Base-by-base conservation (phyloP, 2,797 vertebrate genomes). In the Moxostoma hubbsi region DNA sequence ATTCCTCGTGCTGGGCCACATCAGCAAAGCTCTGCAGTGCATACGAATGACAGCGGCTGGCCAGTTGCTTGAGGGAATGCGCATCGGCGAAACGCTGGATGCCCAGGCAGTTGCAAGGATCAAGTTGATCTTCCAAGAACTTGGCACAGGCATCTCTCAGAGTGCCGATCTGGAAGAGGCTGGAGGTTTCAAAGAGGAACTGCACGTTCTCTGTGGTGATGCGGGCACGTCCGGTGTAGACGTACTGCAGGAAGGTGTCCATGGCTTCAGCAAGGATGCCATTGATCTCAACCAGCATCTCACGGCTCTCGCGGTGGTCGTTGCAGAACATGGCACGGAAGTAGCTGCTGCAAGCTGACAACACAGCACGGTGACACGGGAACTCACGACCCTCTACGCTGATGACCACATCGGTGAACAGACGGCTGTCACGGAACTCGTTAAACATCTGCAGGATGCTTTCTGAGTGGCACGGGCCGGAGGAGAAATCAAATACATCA, bases 241-340 rank as follows among this genome's bases (percentile, higher is more conserved):
- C 97, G 0, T 97, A 99, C 86, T 95, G 94, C 76, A 99, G 86
- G 89, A 99, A 99, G 83, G 95, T 97, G 89, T 99, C 97, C 97
- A 99, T 99, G 6, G 97, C 97, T 84, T 98, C 96, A 0, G 96
- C 95, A 43, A 96, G 93, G 87, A 99, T 98, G 81, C 98, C 98
- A 0, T 99, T 99, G 92, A 99, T 99, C 92, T 99, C 97, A 58
- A 99, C 97, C 72, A 98, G 77, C 97, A 99, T 99, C 90, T 98
- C 97, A 0, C 96, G 92, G 90, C 98, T 99, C 89, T 99, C 98
- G 0, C 97, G 91, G 85, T 98, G 97, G 86, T 99, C 97, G 0
- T 99, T 99, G 90, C 97, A 98, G 88, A 99, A 99, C 98, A 99
- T 99, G 72, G 98, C 97, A 82, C 96, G 94, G 91, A 99, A 99